phyloP scores from a whole-genome alignment of 1,140 invertebrate genomes.

The Chrysomallon squamiferum region DNA sequence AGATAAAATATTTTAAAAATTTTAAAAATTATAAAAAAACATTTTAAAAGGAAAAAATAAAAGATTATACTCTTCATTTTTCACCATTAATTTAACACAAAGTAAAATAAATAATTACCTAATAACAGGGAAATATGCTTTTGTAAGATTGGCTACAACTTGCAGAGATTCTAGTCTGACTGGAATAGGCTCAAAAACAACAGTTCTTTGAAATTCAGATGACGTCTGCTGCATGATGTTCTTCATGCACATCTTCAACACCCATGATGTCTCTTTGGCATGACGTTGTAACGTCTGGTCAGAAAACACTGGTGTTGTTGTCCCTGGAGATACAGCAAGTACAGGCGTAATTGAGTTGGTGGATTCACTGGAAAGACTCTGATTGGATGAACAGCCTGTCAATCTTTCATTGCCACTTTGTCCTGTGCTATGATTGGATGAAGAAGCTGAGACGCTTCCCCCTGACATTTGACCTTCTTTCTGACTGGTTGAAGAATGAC shows the following conservation, averaged over 20 bases:
- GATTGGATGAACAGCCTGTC: no score
- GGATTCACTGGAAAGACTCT: neutral
- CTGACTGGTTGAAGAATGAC: neutral
- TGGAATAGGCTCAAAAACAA: constrained; percentile 63
- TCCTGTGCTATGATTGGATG: neutral
- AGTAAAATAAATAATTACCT: constrained; percentile 44
- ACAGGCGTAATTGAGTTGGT: constrained; percentile 32
- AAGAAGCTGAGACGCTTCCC: neutral
- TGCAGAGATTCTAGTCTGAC: constrained; percentile 80
- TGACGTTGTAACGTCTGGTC: constrained; percentile 41
- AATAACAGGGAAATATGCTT: constrained; percentile 70
- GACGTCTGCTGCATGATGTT: constrained; percentile 48
- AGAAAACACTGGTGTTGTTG: constrained; percentile 46
- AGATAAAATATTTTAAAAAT: no score
- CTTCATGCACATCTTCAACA: constrained; percentile 59
- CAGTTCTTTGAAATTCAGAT: neutral
- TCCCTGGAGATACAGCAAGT: constrained; percentile 33
- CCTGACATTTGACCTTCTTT: neutral
- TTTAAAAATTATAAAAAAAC: no score
- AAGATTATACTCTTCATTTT: no score
- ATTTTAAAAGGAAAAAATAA: no score
- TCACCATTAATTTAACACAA: no score
- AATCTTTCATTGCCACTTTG: neutral
- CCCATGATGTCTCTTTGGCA: constrained; percentile 55
- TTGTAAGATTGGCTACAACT: constrained; percentile 74